Base-by-base conservation (phyloP, 2,888 invertebrate species). In the Aphodius sticticus region DNA sequence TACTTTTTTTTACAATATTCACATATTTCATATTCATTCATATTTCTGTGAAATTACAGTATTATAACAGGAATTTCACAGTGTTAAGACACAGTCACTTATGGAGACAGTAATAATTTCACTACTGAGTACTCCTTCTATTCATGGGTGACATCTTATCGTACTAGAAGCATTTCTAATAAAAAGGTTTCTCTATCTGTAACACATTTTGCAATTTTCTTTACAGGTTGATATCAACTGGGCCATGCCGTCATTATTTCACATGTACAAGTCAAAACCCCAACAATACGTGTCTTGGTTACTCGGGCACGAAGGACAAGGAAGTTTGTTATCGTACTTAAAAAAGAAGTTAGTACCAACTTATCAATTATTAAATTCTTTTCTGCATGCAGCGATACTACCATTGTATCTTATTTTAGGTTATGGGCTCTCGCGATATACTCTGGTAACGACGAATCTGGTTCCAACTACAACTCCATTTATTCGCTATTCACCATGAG, bases 271-370 rank as follows among this genome's bases (percentile, higher is more conserved):
- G 87, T 92, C 91, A 16, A 96, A 96, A 87, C 95, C 96, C 0
- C 92, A 95, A 81, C 92, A 94, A 83, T 96, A 96, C 86, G 89
- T 97, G 5, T 93, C 95, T 0, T 93, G 93, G 88, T 88, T 97
- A n/a, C 89, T 97, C 5, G 96, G 96, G 0, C 95, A 97, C 87
- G 97, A 98, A 88, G 97, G 97, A 0, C 93, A 93, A 85, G 96
- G 96, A 79, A 96, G 96, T 83, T 89, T 97, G n/a, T 92, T 95
- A 2, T 94, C 95, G 0, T 95, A 94, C 86, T 89, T 97, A 26
- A 92, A 94, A 79, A 93, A 93, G 85, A 95, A 93, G 93, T 93
- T 87, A 88, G 89, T 89, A 15, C 36, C 36, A 12, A 15, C 35
- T 71, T 71, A 5, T 70, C 15, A 69, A n/a, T 70, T 70, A 15